phyloP scores from a whole-genome alignment of 2,113 vertebrate genomes.

The Electrona antarctica region DNA sequence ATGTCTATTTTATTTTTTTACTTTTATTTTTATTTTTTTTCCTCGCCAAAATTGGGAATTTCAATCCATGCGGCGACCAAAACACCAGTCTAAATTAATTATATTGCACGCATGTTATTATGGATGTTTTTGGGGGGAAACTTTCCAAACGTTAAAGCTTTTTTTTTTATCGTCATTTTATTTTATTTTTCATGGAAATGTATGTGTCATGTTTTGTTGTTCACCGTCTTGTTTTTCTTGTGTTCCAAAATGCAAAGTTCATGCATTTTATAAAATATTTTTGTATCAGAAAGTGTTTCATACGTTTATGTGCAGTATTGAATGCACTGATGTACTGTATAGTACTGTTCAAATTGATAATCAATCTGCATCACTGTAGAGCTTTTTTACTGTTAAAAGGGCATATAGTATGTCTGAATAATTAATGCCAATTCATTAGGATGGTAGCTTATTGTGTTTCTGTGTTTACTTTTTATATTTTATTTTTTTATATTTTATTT shows the following conservation, averaged over 20 bases:
- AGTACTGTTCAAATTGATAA: constrained; percentile 65
- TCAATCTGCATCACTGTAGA: constrained; percentile 62
- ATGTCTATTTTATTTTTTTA: constrained; percentile 13
- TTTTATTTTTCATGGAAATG: constrained; percentile 66
- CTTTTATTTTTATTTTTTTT: constrained; percentile 48
- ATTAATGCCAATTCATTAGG: constrained; percentile 72
- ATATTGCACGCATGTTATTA: constrained; percentile 47
- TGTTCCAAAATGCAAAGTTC: constrained; percentile 84
- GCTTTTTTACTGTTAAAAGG: constrained; percentile 36
- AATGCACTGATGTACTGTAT: constrained; percentile 87
- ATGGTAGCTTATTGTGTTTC: constrained; percentile 46
- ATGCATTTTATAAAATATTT: constrained; percentile 95
- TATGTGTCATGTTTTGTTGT: constrained; percentile 78
- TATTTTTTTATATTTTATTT: constrained; percentile 56
- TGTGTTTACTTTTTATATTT: constrained; percentile 31
- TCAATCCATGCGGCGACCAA: constrained; percentile 28
- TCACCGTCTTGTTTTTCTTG: constrained; percentile 81
- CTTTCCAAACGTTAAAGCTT: constrained; percentile 51
- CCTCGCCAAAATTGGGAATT: constrained; percentile 39
- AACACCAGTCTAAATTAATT: constrained; percentile 1
- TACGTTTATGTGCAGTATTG: constrained; percentile 93
- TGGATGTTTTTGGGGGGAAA: constrained; percentile 22
- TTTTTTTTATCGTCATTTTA: constrained; percentile 47
- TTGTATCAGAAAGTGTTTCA: constrained; percentile 96
- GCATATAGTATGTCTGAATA: constrained; percentile 62